Evolutionary conservation across 2,888 invertebrate genomes (phyloP), one percentile per base, ranked within the genome.

Genomic region (Cryptocephalus moraei): DNA sequence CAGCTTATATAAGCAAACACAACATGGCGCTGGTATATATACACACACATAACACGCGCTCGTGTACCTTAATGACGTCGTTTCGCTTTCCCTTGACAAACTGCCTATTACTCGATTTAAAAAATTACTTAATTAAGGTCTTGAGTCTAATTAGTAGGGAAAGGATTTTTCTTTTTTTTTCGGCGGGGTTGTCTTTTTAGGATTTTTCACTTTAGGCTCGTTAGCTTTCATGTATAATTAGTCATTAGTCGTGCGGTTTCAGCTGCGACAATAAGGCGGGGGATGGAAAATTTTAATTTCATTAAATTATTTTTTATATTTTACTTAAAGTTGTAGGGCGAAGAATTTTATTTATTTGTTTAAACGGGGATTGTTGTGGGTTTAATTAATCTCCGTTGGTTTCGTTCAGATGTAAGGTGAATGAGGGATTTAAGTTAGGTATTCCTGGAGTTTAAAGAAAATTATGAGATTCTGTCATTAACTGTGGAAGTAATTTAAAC

Each of bases 91-190:
- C 60, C 61, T 52, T 54, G 56, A 56, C 56, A 61, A 48, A 51
- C 53, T 61, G 48, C 60, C 56, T 56, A 62, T 62, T 73, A 73
- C 75, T 76, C 76, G 76, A 77, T 77, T 77, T 22, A 22, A 77
- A 78, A 78, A 77, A 77, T 77, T 75, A 77, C 77, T 77, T 76
- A 77, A 77, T 78, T 78, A 77, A 75, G 75, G 75, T 77, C 77
- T 78, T 77, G 75, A 75, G 75, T 73, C 76, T 78, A 78, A 78
- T 78, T 78, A 77, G 75, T 71, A 71, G 57, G 68, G 68, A 67
- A 66, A 65, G 69, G 65, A 56, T 62, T 63, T 64, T 64, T 61
- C 63, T 63, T 63, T 57, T 59, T 56, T 62, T 64, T 12, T 9
- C 8, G 39, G 39, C 40, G 46, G 46, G 44, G 38, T 46, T 47